These are phyloP conservation scores for Polydesmus complanatus DNA, from an alignment of 2,888 invertebrate genomes.

Conservation along the genomic window DNA sequence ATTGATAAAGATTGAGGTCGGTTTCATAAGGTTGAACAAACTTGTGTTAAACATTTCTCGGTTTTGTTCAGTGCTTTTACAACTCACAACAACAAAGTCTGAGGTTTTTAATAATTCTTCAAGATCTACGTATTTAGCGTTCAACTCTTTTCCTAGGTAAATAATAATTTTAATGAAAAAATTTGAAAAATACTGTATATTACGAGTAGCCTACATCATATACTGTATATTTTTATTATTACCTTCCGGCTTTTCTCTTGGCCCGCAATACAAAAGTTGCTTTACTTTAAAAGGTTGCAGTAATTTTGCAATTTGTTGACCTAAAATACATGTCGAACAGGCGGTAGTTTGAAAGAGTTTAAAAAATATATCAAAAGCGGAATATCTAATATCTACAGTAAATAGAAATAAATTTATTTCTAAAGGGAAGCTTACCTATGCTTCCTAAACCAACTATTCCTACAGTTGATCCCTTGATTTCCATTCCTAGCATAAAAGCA, in stretches of 20 bases:
- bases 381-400: background rate
- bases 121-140: slow-evolving; percentile 52
- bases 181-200: too few species aligned
- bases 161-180: slow-evolving; percentile 1
- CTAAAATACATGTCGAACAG: too few species aligned
- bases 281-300: slow-evolving; percentile 60
- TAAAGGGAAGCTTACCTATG: slow-evolving; percentile 30
- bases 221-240: too few species aligned
- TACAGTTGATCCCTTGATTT: slow-evolving; percentile 59
- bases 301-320: slow-evolving; percentile 62
- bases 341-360: too few species aligned
- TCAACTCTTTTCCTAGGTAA: slow-evolving; percentile 37
- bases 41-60: slow-evolving; percentile 58
- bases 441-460: slow-evolving; percentile 73
- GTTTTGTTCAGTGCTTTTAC: slow-evolving; percentile 65
- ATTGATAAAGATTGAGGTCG: slow-evolving; percentile 70
- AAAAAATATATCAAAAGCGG: background rate
- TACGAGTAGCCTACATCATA: too few species aligned
- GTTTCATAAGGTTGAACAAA: slow-evolving; percentile 79
- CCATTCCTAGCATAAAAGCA: slow-evolving; percentile 77
- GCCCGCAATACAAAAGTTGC: slow-evolving; percentile 57
- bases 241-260: slow-evolving; percentile 47
- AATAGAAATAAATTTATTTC: too few species aligned
- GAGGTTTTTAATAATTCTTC: slow-evolving; percentile 56
- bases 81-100: slow-evolving; percentile 73